Evolutionary conservation across 1,140 invertebrate species (phyloP).

Genomic region (Aphelenchoides avenae): DNA sequence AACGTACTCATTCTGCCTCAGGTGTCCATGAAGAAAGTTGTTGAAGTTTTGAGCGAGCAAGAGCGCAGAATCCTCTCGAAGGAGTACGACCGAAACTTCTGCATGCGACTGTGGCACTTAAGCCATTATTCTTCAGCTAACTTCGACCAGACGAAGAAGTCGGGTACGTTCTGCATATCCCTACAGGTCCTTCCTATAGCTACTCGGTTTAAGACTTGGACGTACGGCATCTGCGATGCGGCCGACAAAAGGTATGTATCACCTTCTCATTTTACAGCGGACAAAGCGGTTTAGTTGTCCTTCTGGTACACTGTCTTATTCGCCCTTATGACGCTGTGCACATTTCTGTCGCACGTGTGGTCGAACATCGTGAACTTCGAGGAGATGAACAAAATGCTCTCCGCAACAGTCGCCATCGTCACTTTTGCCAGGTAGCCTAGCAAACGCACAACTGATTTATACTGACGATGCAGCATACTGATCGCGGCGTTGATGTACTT

Average conservation of each 20-base stretch:
- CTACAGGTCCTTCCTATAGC: too few species aligned
- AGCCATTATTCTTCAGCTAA: constrained; percentile 45
- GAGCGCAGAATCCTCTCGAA: constrained; percentile 13
- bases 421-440: constrained; percentile 44
- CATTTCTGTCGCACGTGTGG: constrained; percentile 47
- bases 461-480: constrained; percentile 26
- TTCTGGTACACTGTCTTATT: constrained; percentile 46
- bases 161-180: too few species aligned
- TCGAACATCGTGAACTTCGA: constrained; percentile 45
- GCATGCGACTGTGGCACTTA: constrained; percentile 24
- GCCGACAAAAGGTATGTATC: constrained; percentile 35
- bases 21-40: constrained; percentile 48
- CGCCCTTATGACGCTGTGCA: constrained; percentile 42
- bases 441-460: too few species aligned
- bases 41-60: constrained; percentile 32
- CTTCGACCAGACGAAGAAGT: constrained; percentile 35
- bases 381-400: constrained; percentile 24
- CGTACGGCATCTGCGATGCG: constrained; percentile 34
- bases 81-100: constrained; percentile 3
- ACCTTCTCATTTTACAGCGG: too few species aligned
- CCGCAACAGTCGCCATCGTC: constrained; percentile 29
- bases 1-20: constrained; percentile 12
- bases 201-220: too few species aligned
- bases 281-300: too few species aligned
- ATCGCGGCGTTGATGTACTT: constrained; percentile 43